phyloP scores from a whole-genome alignment of 2,888 invertebrate species.

The Agrochola circellaris region DNA sequence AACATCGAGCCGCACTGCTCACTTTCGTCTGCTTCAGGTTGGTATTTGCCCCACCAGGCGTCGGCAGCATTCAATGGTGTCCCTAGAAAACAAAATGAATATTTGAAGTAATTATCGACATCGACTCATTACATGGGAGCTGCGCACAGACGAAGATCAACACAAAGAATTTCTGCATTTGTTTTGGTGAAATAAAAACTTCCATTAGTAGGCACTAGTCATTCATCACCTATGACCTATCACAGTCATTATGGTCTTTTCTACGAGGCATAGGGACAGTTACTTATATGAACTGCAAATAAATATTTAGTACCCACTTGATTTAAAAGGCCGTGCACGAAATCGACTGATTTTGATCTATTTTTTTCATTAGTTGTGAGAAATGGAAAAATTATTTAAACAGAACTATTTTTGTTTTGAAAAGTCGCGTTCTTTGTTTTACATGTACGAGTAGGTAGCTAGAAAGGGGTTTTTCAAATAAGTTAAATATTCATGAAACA shows the following conservation, averaged over 20 bases:
- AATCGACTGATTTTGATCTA: no score
- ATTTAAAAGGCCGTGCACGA: no score
- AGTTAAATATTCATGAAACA: no score
- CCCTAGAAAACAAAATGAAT: conserved; percentile 20
- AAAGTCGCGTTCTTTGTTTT: no score
- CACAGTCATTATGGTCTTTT: not conserved
- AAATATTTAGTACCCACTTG: no score
- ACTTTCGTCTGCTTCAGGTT: conserved; percentile 13
- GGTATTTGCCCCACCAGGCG: conserved; percentile 35
- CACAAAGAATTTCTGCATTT: not conserved
- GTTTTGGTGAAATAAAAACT: not conserved
- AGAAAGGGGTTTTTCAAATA: no score
- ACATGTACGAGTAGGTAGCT: no score
- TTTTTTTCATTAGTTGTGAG: no score
- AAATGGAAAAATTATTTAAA: no score
- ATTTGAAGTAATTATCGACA: not conserved
- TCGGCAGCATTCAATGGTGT: conserved; percentile 6
- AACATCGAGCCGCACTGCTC: conserved; percentile 84
- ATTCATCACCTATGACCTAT: not conserved
- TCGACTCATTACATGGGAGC: not conserved
- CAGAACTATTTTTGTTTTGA: no score
- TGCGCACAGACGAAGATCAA: not conserved
- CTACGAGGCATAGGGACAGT: no score
- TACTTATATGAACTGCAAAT: no score
- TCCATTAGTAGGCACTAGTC: not conserved